Base-by-base conservation (phyloP, 2,888 invertebrate species). In the Rhaphigaster nebulosa region DNA sequence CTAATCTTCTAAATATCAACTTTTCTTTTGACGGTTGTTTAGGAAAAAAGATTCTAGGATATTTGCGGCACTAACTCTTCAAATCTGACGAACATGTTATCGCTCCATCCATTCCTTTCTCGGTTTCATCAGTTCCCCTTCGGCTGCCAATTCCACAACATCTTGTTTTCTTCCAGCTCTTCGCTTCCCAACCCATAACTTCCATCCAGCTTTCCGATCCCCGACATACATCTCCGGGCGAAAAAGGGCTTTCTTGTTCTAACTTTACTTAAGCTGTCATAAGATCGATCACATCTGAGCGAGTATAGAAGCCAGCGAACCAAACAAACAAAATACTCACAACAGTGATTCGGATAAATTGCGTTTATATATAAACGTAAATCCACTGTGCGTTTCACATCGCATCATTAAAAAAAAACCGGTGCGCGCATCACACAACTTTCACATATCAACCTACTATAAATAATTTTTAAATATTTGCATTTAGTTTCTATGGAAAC, bases 91-190 rank as follows among this genome's bases (percentile, higher is more conserved):
- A 23, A 65, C 65, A 20, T 34, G 70, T 70, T 34, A 70, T 34
- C 70, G 70, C 34, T 13, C 20, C 34, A 34, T 34, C 34, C 70
- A 70, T 20, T 34, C 34, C 34, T 34, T 8, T 34, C 34, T 8
- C 34, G 20, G 70, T 70, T 34, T 70, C 70, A 18, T 34, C 18
- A 20, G 20, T 20, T 34, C 70, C 70, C 70, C 70, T 70, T 20
- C 20, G 20, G 20, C 70, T 34, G 70, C 70, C 70, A 70, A 34
- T 70, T 70, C 70, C 34, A 70, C 70, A 70, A 70, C 70, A 70
- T 34, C 70, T 70, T 70, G 70, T 70, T 70, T 70, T 70, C 70
- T 70, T 70, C 70, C 70, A 70, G 34, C 34, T 70, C 70, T 70
- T 34, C 70, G 34, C 70, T 6, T 20, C 70, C 65, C 34, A 8